Conservation (phyloP, 2,888 invertebrate species). For the Cheilosia impressa region DNA sequence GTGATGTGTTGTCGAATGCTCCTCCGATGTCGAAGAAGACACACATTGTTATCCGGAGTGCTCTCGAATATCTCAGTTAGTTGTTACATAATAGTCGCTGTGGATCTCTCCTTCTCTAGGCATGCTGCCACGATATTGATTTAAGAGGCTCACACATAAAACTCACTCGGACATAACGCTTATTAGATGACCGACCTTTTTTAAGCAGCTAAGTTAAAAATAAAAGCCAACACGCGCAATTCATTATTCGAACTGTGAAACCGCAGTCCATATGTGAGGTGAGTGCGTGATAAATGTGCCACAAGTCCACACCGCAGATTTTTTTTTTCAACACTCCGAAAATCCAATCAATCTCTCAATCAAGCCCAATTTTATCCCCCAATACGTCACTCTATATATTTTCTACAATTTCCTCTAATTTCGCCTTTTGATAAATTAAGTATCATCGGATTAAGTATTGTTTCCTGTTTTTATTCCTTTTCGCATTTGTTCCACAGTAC, state of each 20-base stretch:
- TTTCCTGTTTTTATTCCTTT: not conserved
- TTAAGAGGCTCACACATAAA: not conserved
- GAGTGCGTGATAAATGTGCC: not conserved
- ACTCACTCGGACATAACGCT: not conserved
- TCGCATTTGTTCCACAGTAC: not conserved
- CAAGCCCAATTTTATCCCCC: not conserved
- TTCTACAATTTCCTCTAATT: not conserved
- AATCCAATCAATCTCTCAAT: not conserved
- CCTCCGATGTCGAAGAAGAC: too few species aligned
- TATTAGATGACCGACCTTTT: too few species aligned
- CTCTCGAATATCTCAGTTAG: too few species aligned
- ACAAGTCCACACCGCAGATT: not conserved
- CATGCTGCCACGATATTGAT: too few species aligned
- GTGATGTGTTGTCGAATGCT: too few species aligned
- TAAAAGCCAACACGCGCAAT: too few species aligned
- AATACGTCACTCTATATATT: not conserved
- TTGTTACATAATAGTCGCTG: too few species aligned
- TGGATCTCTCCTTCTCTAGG: too few species aligned
- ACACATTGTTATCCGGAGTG: too few species aligned
- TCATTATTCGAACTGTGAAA: too few species aligned
- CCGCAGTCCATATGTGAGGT: not conserved
- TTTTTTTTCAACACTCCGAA: not conserved
- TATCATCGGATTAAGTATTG: constrained; percentile 1
- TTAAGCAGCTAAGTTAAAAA: not conserved
- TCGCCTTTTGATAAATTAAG: not conserved